Percentiles rank a stretch among this genome's conserved stretches.
These are phyloP conservation scores for Galeopsomyia nigrocyanea DNA, from an alignment of 2,888 invertebrate genomes.

Conservation along the genomic window DNA sequence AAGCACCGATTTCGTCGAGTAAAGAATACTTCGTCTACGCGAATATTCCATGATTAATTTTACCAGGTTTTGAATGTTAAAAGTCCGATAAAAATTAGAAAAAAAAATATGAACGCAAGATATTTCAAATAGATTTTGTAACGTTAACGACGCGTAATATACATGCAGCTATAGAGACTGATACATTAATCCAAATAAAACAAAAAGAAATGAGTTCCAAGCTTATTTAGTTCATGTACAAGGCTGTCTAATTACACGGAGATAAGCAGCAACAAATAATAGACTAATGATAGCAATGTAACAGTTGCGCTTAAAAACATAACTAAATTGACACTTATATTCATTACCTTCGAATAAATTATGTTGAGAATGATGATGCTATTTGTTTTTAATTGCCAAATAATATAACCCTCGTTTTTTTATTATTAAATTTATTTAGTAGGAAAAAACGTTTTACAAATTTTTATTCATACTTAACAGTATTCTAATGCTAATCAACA, in stretches of 20 bases:
- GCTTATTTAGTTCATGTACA: conserved; percentile 42
- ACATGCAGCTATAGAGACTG: conserved; percentile 53
- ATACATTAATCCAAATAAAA: conserved; percentile 41
- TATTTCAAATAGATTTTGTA: conserved; percentile 54
- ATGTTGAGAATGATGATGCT: conserved; percentile 46
- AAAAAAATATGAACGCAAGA: conserved; percentile 31
- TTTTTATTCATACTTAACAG: too few relatives aligned
- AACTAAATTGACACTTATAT: conserved; percentile 51
- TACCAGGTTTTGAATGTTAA: conserved; percentile 30
- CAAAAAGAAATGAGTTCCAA: conserved; percentile 31
- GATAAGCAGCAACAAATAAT: conserved; percentile 18
- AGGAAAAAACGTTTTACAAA: not conserved
- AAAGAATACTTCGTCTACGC: conserved; percentile 23
- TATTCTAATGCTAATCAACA: too few relatives aligned
- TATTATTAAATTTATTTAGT: not conserved
- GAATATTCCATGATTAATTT: conserved; percentile 44
- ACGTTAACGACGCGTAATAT: conserved; percentile 50
- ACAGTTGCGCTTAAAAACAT: conserved; percentile 47
- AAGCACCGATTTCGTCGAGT: conserved; percentile 26
- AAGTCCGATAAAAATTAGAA: conserved; percentile 39
- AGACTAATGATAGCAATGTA: conserved; percentile 42
- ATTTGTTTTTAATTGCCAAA: conserved; percentile 18
- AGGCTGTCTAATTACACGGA: conserved; percentile 15
- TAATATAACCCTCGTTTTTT: not conserved
- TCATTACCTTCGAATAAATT: conserved; percentile 54